phyloP scores from a whole-genome alignment of 2,797 vertebrate genomes.

The Girardinus metallicus region DNA sequence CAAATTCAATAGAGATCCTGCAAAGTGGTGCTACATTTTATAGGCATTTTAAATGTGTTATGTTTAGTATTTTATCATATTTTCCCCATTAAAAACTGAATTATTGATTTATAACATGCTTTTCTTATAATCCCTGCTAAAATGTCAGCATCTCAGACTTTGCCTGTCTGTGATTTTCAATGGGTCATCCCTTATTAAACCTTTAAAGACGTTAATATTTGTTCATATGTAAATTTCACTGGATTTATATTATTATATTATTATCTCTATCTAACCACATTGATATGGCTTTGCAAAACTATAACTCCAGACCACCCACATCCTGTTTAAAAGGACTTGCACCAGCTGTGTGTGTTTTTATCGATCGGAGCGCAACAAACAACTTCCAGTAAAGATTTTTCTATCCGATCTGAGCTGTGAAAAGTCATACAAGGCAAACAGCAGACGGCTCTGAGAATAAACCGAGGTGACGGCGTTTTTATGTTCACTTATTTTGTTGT shows the following conservation, averaged over 20 bases:
- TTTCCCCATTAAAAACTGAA: background rate
- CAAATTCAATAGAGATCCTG: background rate
- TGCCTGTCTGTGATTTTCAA: background rate
- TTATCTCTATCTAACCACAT: slow-evolving; percentile 1
- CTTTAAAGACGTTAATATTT: background rate
- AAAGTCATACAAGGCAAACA: background rate
- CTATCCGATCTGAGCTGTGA: background rate
- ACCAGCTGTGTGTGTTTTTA: background rate
- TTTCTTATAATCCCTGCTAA: background rate
- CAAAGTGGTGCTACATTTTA: background rate
- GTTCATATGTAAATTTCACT: background rate
- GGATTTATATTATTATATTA: background rate
- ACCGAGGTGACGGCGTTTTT: background rate
- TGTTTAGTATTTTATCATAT: background rate
- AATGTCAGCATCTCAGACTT: background rate
- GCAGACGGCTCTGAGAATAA: background rate
- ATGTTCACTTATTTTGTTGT: background rate
- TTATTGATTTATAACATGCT: background rate
- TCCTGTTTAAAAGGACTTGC: slow-evolving; percentile 1
- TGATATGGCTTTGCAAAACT: slow-evolving; percentile 8
- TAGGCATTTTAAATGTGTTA: background rate
- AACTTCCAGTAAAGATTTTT: background rate
- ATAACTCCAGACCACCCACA: background rate
- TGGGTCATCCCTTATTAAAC: background rate
- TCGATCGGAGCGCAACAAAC: background rate